These are phyloP conservation scores for Tenthredo distinguenda DNA, from an alignment of 2,888 invertebrate genomes.

Conservation along the genomic window DNA sequence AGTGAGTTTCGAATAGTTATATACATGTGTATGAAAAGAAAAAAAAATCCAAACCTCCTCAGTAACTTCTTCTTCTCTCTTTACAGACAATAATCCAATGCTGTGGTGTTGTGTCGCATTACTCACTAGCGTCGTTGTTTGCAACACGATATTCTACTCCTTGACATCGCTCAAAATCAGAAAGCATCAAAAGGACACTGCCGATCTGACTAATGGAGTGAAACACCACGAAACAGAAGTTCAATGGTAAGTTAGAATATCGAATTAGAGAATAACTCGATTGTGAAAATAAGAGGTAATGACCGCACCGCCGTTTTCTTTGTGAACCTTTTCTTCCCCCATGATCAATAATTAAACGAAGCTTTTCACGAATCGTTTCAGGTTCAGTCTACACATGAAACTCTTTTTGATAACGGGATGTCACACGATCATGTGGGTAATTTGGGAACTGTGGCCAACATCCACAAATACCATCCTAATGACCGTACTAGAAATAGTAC, in stretches of 20 bases:
- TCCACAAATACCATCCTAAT: not conserved
- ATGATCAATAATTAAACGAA: not conserved
- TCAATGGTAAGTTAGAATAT: not conserved
- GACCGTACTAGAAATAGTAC: not conserved
- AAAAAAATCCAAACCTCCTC: not conserved
- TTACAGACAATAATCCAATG: not conserved
- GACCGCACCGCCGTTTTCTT: not conserved
- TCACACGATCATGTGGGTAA: not conserved
- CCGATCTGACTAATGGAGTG: not conserved
- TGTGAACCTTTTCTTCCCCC: not conserved
- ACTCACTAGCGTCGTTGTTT: not conserved
- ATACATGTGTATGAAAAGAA: not conserved
- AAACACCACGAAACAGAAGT: not conserved
- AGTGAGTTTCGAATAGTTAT: not conserved
- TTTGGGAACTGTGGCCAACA: not conserved
- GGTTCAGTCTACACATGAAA: conserved; percentile 1
- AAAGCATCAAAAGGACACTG: not conserved
- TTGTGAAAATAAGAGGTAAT: not conserved
- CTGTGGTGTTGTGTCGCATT: not conserved
- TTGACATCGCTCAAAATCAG: not conserved
- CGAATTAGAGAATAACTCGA: not conserved
- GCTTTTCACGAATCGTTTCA: not conserved
- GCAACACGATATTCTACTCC: not conserved
- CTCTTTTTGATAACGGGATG: conserved; percentile 18
- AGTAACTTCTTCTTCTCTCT: not conserved